A percentile compares a stretch with the other conserved stretches of the same genome.
Conservation (phyloP, 2,888 invertebrate species). For the Silvanus unidentatus region DNA sequence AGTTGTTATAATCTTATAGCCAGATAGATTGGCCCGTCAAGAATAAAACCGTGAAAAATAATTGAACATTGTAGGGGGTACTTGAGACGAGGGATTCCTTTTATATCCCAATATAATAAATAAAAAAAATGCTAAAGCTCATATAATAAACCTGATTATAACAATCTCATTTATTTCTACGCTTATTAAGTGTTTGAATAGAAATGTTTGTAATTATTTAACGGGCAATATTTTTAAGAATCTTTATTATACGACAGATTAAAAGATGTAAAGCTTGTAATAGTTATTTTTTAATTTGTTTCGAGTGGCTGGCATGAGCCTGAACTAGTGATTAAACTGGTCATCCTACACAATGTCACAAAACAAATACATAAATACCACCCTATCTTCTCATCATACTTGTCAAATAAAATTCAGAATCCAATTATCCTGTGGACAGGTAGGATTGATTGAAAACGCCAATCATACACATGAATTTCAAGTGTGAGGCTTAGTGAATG, state of each 20-base stretch:
- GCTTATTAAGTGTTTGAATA: too few relatives aligned
- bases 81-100: conserved; percentile 1
- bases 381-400: conserved; percentile 19
- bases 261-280: too few relatives aligned
- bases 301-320: too few relatives aligned
- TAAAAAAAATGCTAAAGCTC: too few relatives aligned
- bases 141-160: too few relatives aligned
- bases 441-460: conserved; percentile 34
- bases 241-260: too few relatives aligned
- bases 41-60: conserved; percentile 9
- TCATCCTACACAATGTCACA: conserved; percentile 15
- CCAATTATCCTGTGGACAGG: conserved; percentile 32
- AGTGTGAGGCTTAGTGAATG: not conserved
- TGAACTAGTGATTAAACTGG: too few relatives aligned
- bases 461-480: conserved; percentile 22
- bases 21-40: conserved; percentile 12
- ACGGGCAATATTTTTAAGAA: too few relatives aligned
- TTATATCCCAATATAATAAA: too few relatives aligned
- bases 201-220: too few relatives aligned
- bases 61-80: conserved; percentile 10
- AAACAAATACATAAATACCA: conserved; percentile 18
- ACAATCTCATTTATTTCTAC: too few relatives aligned
- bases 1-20: conserved; percentile 9
- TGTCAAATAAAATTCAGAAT: conserved; percentile 34
- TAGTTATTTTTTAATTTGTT: too few relatives aligned